phyloP scores from a whole-genome alignment of 53 echinoderm and acorn worm species.

The Hippasteria phrygiana region DNA sequence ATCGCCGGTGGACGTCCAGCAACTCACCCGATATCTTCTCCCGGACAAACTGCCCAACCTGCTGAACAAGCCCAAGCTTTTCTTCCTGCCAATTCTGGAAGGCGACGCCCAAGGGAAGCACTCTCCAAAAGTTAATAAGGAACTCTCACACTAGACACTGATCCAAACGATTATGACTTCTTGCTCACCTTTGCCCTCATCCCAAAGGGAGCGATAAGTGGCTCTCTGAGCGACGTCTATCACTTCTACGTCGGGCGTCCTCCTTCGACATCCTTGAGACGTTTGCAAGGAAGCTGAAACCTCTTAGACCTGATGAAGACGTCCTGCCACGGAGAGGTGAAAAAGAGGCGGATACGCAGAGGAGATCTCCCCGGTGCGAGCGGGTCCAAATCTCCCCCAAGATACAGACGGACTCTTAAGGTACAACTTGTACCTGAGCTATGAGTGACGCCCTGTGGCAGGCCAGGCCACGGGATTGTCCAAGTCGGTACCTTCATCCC shows the following conservation, averaged over 20 bases:
- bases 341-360: slow-evolving; percentile 65
- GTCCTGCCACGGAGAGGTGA: slow-evolving; percentile 77
- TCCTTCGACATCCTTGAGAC: slow-evolving; percentile 82
- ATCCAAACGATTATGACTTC: slow-evolving; percentile 88
- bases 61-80: slow-evolving; percentile 92
- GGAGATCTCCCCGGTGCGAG: slow-evolving; percentile 11
- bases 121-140: slow-evolving; percentile 1
- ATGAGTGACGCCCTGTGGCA: not conserved
- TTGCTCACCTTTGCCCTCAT: slow-evolving; percentile 82
- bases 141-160: slow-evolving; percentile 1
- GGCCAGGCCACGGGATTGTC: not conserved
- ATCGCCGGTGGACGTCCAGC: slow-evolving; percentile 80
- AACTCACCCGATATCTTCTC: slow-evolving; percentile 94
- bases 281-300: slow-evolving; percentile 82
- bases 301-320: slow-evolving; percentile 86
- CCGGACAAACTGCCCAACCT: slow-evolving; percentile 81
- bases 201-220: slow-evolving; percentile 66
- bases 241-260: slow-evolving; percentile 82
- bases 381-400: slow-evolving; percentile 53
- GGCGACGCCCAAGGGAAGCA: not conserved
- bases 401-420: slow-evolving; percentile 83
- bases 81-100: slow-evolving; percentile 85
- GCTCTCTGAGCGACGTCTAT: slow-evolving; percentile 63
- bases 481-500: slow-evolving; percentile 9
- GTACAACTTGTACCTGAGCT: slow-evolving; percentile 85